These are phyloP conservation scores for Phaedon cochleariae DNA, from an alignment of 2,888 invertebrate genomes.

Conservation along the genomic window DNA sequence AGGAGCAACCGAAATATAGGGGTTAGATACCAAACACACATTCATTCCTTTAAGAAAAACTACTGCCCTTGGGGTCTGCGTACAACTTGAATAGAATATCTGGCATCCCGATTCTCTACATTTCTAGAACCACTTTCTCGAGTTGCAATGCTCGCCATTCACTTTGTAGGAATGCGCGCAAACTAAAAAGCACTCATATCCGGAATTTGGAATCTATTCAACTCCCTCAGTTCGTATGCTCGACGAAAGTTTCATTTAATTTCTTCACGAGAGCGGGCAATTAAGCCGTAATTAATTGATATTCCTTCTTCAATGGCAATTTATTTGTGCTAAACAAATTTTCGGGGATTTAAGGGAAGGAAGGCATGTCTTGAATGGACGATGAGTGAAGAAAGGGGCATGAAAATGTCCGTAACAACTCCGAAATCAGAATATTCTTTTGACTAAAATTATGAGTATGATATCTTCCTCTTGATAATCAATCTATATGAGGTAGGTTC, in stretches of 20 bases:
- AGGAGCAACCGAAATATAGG: too few species aligned
- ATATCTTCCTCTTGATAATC: too few species aligned
- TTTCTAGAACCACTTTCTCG: conserved; percentile 4
- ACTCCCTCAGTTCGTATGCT: conserved; percentile 12
- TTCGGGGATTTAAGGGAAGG: not conserved
- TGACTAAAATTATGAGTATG: too few species aligned
- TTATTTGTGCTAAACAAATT: not conserved
- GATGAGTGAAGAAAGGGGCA: not conserved
- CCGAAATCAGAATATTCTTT: too few species aligned
- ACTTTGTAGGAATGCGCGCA: conserved; percentile 7
- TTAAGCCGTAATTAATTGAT: conserved; percentile 10
- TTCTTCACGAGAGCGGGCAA: conserved; percentile 8
- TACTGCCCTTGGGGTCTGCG: not conserved
- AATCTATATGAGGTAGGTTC: too few species aligned
- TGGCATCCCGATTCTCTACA: not conserved
- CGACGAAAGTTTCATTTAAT: conserved; percentile 8
- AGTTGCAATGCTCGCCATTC: conserved; percentile 10
- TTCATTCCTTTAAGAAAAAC: too few species aligned
- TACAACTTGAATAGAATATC: too few species aligned
- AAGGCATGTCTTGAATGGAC: not conserved
- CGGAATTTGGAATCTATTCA: conserved; percentile 15
- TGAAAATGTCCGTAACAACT: too few species aligned
- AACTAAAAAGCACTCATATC: conserved; percentile 20
- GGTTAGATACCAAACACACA: too few species aligned
- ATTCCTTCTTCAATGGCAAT: not conserved